Evolutionary conservation across 1,140 invertebrate species (phyloP).

Genomic region (Cheumatopsyche charites): DNA sequence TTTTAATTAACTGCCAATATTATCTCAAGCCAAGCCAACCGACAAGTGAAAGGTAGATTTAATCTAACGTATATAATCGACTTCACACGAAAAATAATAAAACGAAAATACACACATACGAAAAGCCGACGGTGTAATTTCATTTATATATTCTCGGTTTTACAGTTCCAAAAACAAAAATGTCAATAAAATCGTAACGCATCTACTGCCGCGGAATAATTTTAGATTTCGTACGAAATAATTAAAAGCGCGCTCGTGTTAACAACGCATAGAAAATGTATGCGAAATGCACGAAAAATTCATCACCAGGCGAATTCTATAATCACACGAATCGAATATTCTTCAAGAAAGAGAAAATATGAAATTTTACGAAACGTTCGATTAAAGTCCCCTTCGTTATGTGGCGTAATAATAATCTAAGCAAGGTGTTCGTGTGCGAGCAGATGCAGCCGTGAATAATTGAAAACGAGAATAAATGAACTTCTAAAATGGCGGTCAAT

Average conservation of each 20-base stretch:
- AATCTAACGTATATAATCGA: conserved; percentile 22
- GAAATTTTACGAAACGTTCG: not conserved
- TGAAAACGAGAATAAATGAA: conserved; percentile 37
- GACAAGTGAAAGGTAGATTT: conserved; percentile 27
- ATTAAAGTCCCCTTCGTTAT: conserved; percentile 10
- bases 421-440: conserved; percentile 13
- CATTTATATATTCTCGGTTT: conserved; percentile 1
- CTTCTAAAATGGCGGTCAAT: conserved; percentile 38
- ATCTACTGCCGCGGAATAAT: too few species aligned
- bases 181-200: conserved; percentile 16
- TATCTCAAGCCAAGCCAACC: conserved; percentile 17
- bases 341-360: too few species aligned
- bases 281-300: not conserved
- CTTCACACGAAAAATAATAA: conserved; percentile 25
- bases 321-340: too few species aligned
- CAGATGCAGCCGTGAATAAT: conserved; percentile 36
- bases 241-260: conserved; percentile 1
- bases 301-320: not conserved
- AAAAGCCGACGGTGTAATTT: not conserved
- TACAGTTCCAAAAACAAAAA: conserved; percentile 7
- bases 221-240: conserved; percentile 15
- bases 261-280: not conserved
- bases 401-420: conserved; percentile 4
- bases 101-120: not conserved
- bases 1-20: conserved; percentile 27